phyloP scores from a whole-genome alignment of 1,140 invertebrate genomes.

The Dreissena rostriformis region DNA sequence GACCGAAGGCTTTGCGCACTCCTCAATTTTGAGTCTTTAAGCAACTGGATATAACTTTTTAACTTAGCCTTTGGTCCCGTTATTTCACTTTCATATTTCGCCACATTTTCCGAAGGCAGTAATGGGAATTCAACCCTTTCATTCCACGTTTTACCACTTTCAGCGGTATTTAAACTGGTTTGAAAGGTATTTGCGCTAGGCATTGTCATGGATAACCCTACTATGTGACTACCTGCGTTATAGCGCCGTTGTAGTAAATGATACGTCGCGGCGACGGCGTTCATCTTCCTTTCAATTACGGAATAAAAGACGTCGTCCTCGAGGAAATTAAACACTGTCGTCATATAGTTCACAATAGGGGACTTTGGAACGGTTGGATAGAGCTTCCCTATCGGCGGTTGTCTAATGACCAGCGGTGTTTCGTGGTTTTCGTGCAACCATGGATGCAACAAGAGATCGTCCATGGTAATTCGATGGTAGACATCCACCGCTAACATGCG shows the following conservation, averaged over 20 bases:
- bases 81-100: not conserved
- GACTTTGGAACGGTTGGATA: conserved; percentile 58
- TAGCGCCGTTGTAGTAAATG: conserved; percentile 62
- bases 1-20: conserved; percentile 51
- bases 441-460: conserved; percentile 68
- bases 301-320: conserved; percentile 70
- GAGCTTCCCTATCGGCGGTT: conserved; percentile 58
- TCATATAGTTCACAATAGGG: conserved; percentile 69
- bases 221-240: conserved; percentile 61
- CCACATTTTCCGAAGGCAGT: conserved; percentile 14
- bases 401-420: conserved; percentile 53
- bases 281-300: conserved; percentile 69
- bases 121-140: conserved; percentile 18
- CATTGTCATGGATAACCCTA: conserved; percentile 50
- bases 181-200: conserved; percentile 6
- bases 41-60: conserved; percentile 62
- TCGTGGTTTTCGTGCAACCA: conserved; percentile 66
- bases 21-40: conserved; percentile 58
- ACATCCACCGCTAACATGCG: conserved; percentile 68
- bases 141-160: conserved; percentile 15
- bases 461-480: conserved; percentile 68
- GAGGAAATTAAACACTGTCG: conserved; percentile 66
- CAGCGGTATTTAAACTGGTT: not conserved
- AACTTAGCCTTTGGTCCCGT: conserved; percentile 34
- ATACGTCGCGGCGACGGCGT: conserved; percentile 68